Conservation (phyloP, 2,797 vertebrate genomes). For the Fundulus diaphanus region DNA sequence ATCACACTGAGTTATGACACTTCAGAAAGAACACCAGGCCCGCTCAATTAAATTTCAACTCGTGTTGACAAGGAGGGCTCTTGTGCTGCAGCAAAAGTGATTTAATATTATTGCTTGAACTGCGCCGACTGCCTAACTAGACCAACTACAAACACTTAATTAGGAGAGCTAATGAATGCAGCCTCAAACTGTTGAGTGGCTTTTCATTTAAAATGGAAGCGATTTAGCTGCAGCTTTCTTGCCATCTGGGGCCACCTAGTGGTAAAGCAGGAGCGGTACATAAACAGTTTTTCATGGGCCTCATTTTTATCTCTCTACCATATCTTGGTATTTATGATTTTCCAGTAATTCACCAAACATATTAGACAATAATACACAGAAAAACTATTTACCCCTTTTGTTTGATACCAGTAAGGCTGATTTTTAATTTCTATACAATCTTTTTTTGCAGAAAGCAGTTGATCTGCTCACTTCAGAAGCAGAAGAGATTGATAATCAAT, state of each 20-base stretch:
- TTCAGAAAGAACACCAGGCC: conserved; percentile 39
- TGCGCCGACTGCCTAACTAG: conserved; percentile 10
- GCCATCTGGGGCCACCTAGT: conserved; percentile 60
- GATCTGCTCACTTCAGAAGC: too few relatives aligned
- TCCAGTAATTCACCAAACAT: too few relatives aligned
- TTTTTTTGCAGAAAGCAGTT: too few relatives aligned
- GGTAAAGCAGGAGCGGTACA: conserved; percentile 18
- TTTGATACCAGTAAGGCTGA: too few relatives aligned
- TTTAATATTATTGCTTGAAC: conserved; percentile 12
- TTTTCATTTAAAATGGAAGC: conserved; percentile 9
- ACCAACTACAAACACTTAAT: conserved; percentile 15
- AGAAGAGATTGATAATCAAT: too few relatives aligned
- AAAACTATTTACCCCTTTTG: too few relatives aligned
- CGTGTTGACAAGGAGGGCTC: not conserved
- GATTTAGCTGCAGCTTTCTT: not conserved
- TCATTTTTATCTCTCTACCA: not conserved
- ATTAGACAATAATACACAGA: too few relatives aligned
- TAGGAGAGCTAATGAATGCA: conserved; percentile 5
- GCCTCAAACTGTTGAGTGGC: conserved; percentile 2
- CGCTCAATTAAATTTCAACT: conserved; percentile 36
- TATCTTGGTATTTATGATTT: too few relatives aligned
- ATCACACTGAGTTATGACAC: conserved; percentile 41
- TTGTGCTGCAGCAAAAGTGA: conserved; percentile 18
- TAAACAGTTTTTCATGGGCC: accelerated
- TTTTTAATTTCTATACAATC: too few relatives aligned